phyloP scores from a whole-genome alignment of 2,797 vertebrate genomes.

The Myotis myotis region DNA sequence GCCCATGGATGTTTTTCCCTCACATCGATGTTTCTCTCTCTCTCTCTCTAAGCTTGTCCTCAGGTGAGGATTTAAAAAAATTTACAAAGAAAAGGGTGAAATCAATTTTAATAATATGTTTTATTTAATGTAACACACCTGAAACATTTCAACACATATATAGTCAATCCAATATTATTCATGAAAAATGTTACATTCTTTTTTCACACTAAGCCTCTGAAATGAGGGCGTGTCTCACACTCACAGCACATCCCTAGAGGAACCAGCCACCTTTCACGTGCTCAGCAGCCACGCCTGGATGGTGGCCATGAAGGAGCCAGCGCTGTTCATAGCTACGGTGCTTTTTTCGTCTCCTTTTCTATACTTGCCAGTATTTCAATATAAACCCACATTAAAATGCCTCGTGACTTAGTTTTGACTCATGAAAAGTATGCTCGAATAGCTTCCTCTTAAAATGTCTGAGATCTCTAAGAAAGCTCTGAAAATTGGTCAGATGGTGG shows the following conservation, averaged over 20 bases:
- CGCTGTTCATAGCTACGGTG: background rate
- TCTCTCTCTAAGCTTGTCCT: background rate
- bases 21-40: background rate
- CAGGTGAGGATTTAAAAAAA: background rate
- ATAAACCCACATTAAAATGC: background rate
- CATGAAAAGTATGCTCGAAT: background rate
- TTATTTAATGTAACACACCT: background rate
- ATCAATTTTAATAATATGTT: background rate
- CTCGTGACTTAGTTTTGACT: background rate
- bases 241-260: background rate
- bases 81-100: background rate
- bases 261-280: background rate
- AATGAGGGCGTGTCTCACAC: background rate
- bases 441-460: constrained; percentile 17
- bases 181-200: background rate
- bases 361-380: background rate
- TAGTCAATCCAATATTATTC: background rate
- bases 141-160: background rate
- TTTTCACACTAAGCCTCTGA: background rate
- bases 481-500: background rate
- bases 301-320: background rate
- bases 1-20: background rate
- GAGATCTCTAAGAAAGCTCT: constrained; percentile 17
- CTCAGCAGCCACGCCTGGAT: background rate
- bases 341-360: background rate